Base-by-base conservation (phyloP, 1,140 invertebrate genomes). In the Sycobia sp. region DNA sequence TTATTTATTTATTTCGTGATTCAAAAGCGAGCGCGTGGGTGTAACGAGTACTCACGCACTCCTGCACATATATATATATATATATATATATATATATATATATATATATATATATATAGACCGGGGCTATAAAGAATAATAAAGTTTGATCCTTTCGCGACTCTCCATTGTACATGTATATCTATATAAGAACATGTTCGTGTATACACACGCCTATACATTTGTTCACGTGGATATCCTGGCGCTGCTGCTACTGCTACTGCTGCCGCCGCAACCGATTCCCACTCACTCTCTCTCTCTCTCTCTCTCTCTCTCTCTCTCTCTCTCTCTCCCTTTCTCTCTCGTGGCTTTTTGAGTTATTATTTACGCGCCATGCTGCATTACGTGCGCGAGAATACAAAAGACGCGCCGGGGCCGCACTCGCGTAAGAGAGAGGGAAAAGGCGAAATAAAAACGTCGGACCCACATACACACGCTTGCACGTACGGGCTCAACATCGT, bases 1-100 rank as follows among this genome's bases (percentile, higher is more conserved):
- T 62, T 57, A 64, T 64, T 57, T 64, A 64, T 64, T 63, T 64
- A 64, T 64, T 64, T 64, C 54, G 54, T 64, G 44, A 64, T 64
- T 64, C 54, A 58, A 58, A 44, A 44, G 27, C 62, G 34, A 41
- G 46, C 58, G n/a, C n/a, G n/a, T n/a, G 54, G 62, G 54, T 54
- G 54, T 53, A 38, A n/a, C 50, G 25, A 44, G 10, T 18, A 23
- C 20, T 25, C 29, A 43, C 23, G 36, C 13, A 38, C 57, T 39
- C n/a, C n/a, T n/a, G n/a, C n/a, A n/a, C n/a, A n/a, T n/a, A n/a
- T n/a, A n/a, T n/a, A n/a, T n/a, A n/a, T 29, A 9, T 36, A 8
- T 22, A n/a, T n/a, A n/a, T n/a, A n/a, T n/a, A n/a, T n/a, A n/a
- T n/a, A n/a, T n/a, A n/a, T n/a, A n/a, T n/a, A n/a, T n/a, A n/a